Percentiles rank a stretch among this genome's conserved stretches.
phyloP scores from a whole-genome alignment of 2,888 invertebrate species.

The Gymnocheta viridis region DNA sequence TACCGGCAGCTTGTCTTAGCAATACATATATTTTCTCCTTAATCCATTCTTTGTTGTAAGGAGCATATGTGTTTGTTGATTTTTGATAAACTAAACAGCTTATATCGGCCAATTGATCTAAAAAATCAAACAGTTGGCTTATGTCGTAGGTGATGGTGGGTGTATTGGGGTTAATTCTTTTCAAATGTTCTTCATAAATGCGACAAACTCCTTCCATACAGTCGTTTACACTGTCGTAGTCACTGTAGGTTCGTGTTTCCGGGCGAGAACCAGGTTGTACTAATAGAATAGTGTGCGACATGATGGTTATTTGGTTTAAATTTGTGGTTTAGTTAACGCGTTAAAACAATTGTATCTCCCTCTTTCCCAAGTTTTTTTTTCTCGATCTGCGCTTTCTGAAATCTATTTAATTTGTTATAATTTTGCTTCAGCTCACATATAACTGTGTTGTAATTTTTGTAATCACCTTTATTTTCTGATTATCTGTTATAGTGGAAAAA shows the following conservation, averaged over 20 bases:
- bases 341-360: not conserved
- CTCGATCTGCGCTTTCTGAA: not conserved
- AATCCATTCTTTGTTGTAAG: slow-evolving; percentile 99
- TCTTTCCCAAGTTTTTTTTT: not conserved
- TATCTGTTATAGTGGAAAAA: slow-evolving; percentile 3
- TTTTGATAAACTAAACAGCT: slow-evolving; percentile 98
- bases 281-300: slow-evolving; percentile 97
- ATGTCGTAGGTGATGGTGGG: slow-evolving; percentile 99
- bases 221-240: slow-evolving; percentile 98
- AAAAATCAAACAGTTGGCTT: slow-evolving; percentile 98
- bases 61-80: slow-evolving; percentile 96
- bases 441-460: not conserved
- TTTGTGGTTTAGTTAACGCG: not conserved
- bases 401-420: not conserved
- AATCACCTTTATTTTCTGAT: slow-evolving; percentile 22
- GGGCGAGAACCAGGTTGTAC: slow-evolving; percentile 97
- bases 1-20: slow-evolving; percentile 93
- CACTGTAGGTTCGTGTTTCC: slow-evolving; percentile 98
- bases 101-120: slow-evolving; percentile 97
- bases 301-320: too few relatives aligned
- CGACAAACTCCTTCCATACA: slow-evolving; percentile 99
- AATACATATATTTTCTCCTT: slow-evolving; percentile 99
- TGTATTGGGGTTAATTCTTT: slow-evolving; percentile 96
- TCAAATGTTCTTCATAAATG: slow-evolving; percentile 99
- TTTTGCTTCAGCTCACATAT: not conserved